Evolutionary conservation across 2,797 vertebrate species (phyloP).

Genomic region (Adelosebastes latens): DNA sequence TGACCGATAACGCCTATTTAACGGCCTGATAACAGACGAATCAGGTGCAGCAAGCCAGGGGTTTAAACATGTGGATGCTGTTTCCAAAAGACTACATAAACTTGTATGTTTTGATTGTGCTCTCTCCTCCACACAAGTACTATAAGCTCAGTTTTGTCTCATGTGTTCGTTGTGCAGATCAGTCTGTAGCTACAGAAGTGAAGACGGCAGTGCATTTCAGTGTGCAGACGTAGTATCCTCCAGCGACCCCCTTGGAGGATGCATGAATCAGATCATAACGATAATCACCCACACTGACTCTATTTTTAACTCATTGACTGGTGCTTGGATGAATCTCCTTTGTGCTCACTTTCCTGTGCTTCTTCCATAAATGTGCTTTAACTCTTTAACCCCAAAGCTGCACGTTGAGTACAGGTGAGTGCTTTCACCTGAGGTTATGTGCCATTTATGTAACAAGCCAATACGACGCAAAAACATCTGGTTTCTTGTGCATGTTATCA

Average conservation of each 20-base stretch:
- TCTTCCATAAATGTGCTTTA: slow-evolving; percentile 52
- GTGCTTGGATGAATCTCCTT: not conserved
- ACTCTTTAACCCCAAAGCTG: not conserved
- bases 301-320: slow-evolving; percentile 21
- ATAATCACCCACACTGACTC: not conserved
- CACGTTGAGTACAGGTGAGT: slow-evolving; percentile 2
- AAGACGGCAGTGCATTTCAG: slow-evolving; percentile 20
- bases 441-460: not conserved
- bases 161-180: slow-evolving; percentile 8
- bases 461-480: not conserved
- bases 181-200: not conserved
- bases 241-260: not conserved
- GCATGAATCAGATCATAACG: slow-evolving; percentile 9
- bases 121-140: slow-evolving; percentile 13
- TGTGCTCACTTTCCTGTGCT: slow-evolving; percentile 67
- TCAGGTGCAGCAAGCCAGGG: too few relatives aligned
- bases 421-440: not conserved
- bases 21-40: too few relatives aligned
- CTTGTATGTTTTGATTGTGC: slow-evolving; percentile 25
- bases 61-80: not conserved
- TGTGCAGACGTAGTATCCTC: slow-evolving; percentile 17
- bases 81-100: not conserved
- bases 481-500: not conserved
- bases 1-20: too few relatives aligned
- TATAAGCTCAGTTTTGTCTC: not conserved